A percentile compares a stretch with the other conserved stretches of the same genome.
phyloP scores from a whole-genome alignment of 2,797 vertebrate genomes.

The Parauchenoglanis punctatus region DNA sequence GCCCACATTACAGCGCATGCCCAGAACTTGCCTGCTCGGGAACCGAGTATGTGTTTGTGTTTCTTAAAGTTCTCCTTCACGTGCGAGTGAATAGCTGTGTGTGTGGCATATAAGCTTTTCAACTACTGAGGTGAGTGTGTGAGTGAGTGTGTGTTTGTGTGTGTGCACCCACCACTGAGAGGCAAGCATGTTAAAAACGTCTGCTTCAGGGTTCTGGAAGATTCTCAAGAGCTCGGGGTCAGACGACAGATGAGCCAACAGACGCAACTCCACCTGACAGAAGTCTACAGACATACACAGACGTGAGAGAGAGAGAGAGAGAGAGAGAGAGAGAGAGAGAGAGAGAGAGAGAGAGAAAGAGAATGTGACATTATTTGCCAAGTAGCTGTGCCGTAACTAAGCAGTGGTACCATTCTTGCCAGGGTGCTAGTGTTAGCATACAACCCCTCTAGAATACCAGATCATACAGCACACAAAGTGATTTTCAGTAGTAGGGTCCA shows the following conservation, averaged over 20 bases:
- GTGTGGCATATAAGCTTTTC: not conserved
- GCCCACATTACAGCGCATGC: constrained; percentile 29
- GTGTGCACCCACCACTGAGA: constrained; percentile 83
- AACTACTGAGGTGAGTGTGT: not conserved
- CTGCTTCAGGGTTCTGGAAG: constrained; percentile 81
- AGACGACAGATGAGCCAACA: constrained; percentile 89
- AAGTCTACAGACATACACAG: constrained; percentile 78
- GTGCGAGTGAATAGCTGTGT: not conserved
- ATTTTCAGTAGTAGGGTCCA: not conserved
- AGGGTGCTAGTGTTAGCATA: not conserved
- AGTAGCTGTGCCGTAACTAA: not conserved
- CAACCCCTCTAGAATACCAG: no score
- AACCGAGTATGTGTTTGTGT: not conserved
- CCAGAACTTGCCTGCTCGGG: constrained; percentile 4
- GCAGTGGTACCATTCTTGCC: not conserved
- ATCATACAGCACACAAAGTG: not conserved
- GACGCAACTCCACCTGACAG: constrained; percentile 90
- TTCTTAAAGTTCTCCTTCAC: not conserved
- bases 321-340: no score
- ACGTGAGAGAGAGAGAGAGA: not conserved
- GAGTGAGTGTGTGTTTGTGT: constrained; percentile 6
- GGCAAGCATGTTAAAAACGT: constrained; percentile 86
- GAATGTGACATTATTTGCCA: not conserved
- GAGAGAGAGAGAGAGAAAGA: not conserved
- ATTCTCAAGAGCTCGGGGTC: constrained; percentile 88